phyloP scores from a whole-genome alignment of 2,888 invertebrate species.

The Rhabditophanes sp. region DNA sequence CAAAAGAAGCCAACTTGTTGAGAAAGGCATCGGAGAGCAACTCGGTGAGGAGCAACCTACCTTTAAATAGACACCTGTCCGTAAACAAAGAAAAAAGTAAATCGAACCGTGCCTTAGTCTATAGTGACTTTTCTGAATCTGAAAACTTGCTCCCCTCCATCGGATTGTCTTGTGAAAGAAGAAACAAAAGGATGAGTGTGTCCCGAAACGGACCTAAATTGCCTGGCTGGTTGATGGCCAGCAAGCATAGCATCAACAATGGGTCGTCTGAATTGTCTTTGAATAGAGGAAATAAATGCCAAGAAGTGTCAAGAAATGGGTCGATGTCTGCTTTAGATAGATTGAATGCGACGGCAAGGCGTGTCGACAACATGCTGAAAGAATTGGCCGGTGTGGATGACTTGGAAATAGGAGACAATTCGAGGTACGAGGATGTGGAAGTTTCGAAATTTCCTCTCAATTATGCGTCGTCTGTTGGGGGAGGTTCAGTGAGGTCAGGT shows the following conservation, averaged over 20 bases:
- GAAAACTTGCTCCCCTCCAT: constrained; percentile 14
- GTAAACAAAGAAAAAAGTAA: no score
- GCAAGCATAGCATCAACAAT: constrained; percentile 14
- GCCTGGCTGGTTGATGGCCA: constrained; percentile 16
- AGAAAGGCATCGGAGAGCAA: no score
- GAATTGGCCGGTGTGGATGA: constrained; percentile 16
- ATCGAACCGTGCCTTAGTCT: no score
- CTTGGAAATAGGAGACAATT: no score
- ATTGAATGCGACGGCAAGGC: constrained; percentile 30
- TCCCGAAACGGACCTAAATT: constrained; percentile 17
- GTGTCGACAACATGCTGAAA: constrained; percentile 37
- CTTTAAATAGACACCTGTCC: no score
- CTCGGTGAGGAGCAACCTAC: no score
- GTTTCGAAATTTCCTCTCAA: constrained; percentile 13
- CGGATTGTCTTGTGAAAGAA: constrained; percentile 4
- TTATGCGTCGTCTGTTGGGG: constrained; percentile 8
- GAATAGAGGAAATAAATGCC: constrained; percentile 7
- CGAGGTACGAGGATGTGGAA: constrained; percentile 19
- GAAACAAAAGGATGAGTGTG: not conserved
- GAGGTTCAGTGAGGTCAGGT: not conserved
- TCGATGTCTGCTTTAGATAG: constrained; percentile 19
- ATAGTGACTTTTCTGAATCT: constrained; percentile 27
- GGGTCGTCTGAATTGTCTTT: constrained; percentile 12
- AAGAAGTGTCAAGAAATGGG: constrained; percentile 8
- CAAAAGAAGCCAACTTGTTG: no score